Evolutionary conservation across 1,140 invertebrate genomes (phyloP).

Genomic region (Zeugodacus cucurbitae): DNA sequence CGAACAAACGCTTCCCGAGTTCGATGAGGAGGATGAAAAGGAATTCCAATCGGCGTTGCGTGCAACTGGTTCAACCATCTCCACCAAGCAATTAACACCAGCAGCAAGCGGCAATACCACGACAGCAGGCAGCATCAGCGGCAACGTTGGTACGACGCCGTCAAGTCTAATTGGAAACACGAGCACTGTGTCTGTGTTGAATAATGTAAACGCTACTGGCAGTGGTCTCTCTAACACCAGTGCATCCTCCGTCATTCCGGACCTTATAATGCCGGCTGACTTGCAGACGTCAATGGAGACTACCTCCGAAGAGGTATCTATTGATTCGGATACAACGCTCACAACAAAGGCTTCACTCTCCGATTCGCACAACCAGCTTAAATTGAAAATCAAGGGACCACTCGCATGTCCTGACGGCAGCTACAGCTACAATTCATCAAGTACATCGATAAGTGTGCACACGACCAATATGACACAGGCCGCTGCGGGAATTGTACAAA

Average conservation of each 20-base stretch:
- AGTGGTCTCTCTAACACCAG: constrained; percentile 46
- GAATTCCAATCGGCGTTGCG: constrained; percentile 76
- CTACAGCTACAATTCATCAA: constrained; percentile 12
- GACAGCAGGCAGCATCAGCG: background rate
- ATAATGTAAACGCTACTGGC: background rate
- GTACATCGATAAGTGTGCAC: constrained; percentile 46
- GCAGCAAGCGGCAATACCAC: constrained; percentile 42
- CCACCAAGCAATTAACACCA: constrained; percentile 35
- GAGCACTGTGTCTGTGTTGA: background rate
- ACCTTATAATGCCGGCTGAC: constrained; percentile 44
- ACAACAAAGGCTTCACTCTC: constrained; percentile 76
- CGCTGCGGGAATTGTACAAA: constrained; percentile 50
- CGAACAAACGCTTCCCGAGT: constrained; percentile 75
- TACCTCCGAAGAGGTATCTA: constrained; percentile 67
- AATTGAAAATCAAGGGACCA: constrained; percentile 91
- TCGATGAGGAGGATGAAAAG: constrained; percentile 83
- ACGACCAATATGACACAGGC: constrained; percentile 48
- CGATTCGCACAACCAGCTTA: constrained; percentile 84
- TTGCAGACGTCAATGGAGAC: constrained; percentile 56
- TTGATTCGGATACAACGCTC: constrained; percentile 67
- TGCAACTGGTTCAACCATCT: constrained; percentile 68
- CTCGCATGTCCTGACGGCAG: constrained; percentile 67
- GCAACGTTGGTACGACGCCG: constrained; percentile 7
- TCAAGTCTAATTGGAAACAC: background rate
- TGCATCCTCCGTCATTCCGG: constrained; percentile 48